Evolutionary conservation across 2,113 vertebrate genomes (phyloP), one percentile per base, ranked within the genome.

Genomic region (Cettia cetti): DNA sequence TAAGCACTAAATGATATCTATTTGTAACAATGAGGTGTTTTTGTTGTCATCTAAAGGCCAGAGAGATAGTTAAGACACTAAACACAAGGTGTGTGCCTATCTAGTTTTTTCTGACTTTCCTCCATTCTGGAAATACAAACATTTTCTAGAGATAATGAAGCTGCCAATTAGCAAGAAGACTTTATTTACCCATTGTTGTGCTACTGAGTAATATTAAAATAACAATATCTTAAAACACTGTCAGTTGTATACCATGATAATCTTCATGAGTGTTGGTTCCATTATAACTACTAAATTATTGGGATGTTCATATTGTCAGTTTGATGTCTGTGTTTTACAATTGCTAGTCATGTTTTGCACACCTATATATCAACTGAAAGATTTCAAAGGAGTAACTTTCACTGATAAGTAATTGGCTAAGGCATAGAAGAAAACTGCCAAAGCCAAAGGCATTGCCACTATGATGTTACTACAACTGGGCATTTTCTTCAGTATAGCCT

Each of bases 1-100:
- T 82, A 70, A 92, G 92, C 65, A 77, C 69, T 95, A 96, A 84
- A 97, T 95, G 82, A 42, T 78, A 53, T 56, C 64, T 96, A 60
- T 50, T 95, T 94, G 60, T 80, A 94, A 91, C 31, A 56, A 94
- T 78, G 89, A 93, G 30, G 77, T 90, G 76, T 45, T 91, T 93
- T 92, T 53, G 31, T 47, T 66, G 60, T 87, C 68, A 68, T 66
- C 30, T 93, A 83, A 92, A 81, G 82, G 87, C 79, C 56, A 95
- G 84, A 90, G 66, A 77, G 59, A 65, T 24, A 80, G 68, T n/a
- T 88, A 71, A 90, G 14, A 69, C 44, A 71, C 75, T 60, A 93
- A 92, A 66, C 2, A 56, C 14, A 78, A 63, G 13, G 31, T n/a
- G 28, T 70, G n/a, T 35, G 78, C 20, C 21, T 78, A 71, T 9